These are phyloP conservation scores for Charina bottae DNA, from an alignment of 2,113 vertebrate genomes.

Conservation along the genomic window DNA sequence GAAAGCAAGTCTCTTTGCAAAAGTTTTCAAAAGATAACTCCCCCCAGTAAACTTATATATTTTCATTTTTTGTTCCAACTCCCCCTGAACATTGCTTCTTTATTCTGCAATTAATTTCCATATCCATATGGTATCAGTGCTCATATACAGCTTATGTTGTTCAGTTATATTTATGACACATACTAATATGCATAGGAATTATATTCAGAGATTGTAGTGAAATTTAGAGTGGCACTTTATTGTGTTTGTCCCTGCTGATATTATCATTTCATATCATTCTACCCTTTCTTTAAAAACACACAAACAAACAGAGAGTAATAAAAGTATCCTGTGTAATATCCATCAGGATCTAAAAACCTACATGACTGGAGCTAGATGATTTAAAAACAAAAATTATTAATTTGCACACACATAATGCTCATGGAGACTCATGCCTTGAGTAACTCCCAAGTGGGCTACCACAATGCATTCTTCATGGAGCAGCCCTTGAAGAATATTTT, in stretches of 20 bases:
- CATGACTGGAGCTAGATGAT: constrained; percentile 52
- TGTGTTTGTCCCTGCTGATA: constrained; percentile 39
- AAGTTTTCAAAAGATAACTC: not conserved
- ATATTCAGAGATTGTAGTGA: constrained; percentile 50
- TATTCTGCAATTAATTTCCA: constrained; percentile 44
- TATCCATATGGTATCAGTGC: constrained; percentile 34
- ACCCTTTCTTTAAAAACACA: constrained; percentile 18
- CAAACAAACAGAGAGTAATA: constrained; percentile 63
- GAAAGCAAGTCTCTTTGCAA: not conserved
- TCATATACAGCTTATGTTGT: constrained; percentile 4
- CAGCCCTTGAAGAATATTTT: not conserved
- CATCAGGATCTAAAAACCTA: constrained; percentile 60
- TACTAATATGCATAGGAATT: constrained; percentile 25
- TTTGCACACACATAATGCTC: constrained; percentile 14
- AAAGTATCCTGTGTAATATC: constrained; percentile 55
- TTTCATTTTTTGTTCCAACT: not conserved
- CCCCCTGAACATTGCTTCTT: constrained; percentile 28
- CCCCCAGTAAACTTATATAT: constrained; percentile 23
- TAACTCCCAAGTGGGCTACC: not conserved
- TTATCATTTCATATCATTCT: constrained; percentile 48
- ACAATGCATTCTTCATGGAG: not conserved
- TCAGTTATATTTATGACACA: constrained; percentile 43
- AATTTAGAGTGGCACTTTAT: constrained; percentile 51
- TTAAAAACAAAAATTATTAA: constrained; percentile 43
- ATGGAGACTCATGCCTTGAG: not conserved